Conservation (phyloP, 2,888 invertebrate genomes). For the Laothoe populi region DNA sequence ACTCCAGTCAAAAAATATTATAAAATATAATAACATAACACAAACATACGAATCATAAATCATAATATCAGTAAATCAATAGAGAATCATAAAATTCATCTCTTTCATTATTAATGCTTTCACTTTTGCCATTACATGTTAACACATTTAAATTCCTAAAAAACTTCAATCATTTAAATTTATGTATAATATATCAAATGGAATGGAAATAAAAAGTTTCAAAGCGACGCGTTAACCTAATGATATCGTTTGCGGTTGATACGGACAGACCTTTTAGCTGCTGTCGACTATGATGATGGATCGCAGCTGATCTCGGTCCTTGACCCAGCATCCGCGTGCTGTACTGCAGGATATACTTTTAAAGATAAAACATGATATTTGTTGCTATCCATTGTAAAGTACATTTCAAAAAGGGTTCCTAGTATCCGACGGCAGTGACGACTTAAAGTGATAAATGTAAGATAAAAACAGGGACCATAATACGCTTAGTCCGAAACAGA, state of each 20-base stretch:
- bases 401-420: too few species aligned
- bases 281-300: constrained; percentile 46
- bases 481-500: too few species aligned
- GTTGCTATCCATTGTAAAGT: too few species aligned
- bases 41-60: neutral
- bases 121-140: constrained; percentile 6
- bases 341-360: neutral
- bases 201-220: constrained; percentile 14
- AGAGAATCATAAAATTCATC: neutral
- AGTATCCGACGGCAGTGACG: too few species aligned
- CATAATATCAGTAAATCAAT: neutral
- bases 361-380: neutral
- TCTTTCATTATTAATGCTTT: neutral
- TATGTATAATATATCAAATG: constrained; percentile 21
- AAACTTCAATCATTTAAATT: constrained; percentile 12
- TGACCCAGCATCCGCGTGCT: constrained; percentile 25
- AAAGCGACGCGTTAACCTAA: constrained; percentile 13
- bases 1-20: neutral
- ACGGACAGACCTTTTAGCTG: constrained; percentile 44
- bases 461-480: too few species aligned
- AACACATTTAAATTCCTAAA: neutral
- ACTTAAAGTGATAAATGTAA: too few species aligned
- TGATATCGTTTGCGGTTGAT: constrained; percentile 34
- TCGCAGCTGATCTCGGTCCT: constrained; percentile 44
- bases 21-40: neutral